Evolutionary conservation across 2,113 vertebrate genomes (phyloP).

Genomic region (Verasper variegatus): DNA sequence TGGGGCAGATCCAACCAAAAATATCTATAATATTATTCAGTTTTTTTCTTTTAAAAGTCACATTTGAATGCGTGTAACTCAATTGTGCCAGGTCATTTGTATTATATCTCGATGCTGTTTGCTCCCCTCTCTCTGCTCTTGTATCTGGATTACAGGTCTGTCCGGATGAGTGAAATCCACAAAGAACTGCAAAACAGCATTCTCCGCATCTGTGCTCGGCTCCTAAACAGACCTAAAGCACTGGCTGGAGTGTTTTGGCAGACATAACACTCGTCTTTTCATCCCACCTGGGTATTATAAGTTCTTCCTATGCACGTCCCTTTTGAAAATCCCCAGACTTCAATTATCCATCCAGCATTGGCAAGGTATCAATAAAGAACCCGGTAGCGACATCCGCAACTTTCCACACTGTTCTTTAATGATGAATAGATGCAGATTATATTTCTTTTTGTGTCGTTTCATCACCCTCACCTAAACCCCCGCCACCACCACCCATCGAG

Average conservation of each 20-base stretch:
- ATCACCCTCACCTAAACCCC: constrained; percentile 51
- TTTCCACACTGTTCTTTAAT: constrained; percentile 71
- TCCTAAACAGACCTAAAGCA: constrained; percentile 60
- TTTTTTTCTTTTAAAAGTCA: not conserved
- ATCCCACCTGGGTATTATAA: constrained; percentile 70
- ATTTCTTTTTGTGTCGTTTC: constrained; percentile 66
- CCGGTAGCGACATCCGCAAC: constrained; percentile 74
- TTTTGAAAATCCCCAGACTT: constrained; percentile 69
- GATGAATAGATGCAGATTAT: constrained; percentile 83
- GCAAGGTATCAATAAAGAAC: constrained; percentile 65
- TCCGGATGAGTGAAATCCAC: constrained; percentile 46
- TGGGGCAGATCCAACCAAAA: no score
- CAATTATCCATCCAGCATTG: constrained; percentile 71
- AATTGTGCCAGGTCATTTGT: not conserved
- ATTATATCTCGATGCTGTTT: no score
- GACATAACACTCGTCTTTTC: constrained; percentile 68
- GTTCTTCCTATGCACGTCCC: constrained; percentile 33
- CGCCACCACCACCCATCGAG: constrained; percentile 43
- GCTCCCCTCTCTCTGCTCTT: constrained; percentile 10
- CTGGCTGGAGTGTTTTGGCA: constrained; percentile 66
- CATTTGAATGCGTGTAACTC: not conserved
- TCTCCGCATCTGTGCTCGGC: constrained; percentile 28
- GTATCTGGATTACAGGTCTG: constrained; percentile 39
- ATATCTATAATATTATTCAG: no score
- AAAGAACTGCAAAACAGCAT: constrained; percentile 45